These are phyloP conservation scores for Psammodynastes pulverulentus DNA, from an alignment of 2,113 vertebrate species.

Conservation along the genomic window DNA sequence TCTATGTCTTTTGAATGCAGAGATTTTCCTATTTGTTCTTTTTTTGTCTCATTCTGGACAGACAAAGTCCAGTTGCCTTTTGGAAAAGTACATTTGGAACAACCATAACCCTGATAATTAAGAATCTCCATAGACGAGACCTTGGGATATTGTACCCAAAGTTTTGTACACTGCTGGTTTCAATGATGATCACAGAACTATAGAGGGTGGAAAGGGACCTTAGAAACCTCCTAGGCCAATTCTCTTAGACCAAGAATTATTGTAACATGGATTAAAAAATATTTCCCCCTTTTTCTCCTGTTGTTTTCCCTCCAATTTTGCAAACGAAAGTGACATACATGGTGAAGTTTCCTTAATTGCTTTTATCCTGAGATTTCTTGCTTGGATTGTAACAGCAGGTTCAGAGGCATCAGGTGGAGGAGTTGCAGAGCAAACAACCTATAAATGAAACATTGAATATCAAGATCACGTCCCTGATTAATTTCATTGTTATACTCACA, in stretches of 20 bases:
- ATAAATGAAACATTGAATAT: background rate
- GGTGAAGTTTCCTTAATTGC: background rate
- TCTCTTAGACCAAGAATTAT: background rate
- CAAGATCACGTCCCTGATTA: background rate
- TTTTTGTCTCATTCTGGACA: background rate
- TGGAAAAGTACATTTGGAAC: background rate
- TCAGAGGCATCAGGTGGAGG: background rate
- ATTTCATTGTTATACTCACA: background rate
- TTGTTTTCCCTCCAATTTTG: background rate
- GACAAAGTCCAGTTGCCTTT: background rate
- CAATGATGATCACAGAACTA: background rate
- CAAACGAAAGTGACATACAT: background rate
- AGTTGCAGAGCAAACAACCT: background rate
- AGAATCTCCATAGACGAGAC: background rate
- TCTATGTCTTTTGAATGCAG: background rate
- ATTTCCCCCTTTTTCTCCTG: background rate
- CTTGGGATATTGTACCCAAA: background rate
- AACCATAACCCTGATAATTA: background rate
- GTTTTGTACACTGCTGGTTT: background rate
- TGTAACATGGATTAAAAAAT: background rate
- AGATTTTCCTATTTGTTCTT: background rate
- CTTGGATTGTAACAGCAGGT: background rate
- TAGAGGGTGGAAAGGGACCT: background rate
- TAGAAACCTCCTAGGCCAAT: background rate
- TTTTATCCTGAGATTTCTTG: background rate